These are phyloP conservation scores for Micrasema longulum DNA, from an alignment of 1,140 invertebrate genomes.

Conservation along the genomic window DNA sequence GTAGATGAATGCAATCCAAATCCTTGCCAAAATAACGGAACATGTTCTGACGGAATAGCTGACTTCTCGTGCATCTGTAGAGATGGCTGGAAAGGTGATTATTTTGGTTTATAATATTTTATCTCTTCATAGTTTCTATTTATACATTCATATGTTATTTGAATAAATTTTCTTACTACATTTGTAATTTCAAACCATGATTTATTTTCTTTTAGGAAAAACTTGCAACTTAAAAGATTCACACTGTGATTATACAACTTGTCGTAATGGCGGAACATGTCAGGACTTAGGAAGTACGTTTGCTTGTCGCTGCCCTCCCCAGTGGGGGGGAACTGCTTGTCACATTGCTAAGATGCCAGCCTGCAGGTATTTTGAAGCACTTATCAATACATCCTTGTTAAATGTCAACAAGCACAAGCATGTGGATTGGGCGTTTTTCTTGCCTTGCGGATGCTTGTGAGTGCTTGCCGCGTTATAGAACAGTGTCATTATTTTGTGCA, in stretches of 20 bases:
- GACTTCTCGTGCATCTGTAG: slow-evolving; percentile 81
- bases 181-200: not conserved
- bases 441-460: no score
- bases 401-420: no score
- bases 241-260: slow-evolving; percentile 75
- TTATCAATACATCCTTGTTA: no score
- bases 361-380: no score
- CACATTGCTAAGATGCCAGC: slow-evolving; percentile 79
- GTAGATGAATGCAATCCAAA: slow-evolving; percentile 83
- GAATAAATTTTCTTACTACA: not conserved
- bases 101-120: no score
- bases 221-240: slow-evolving; percentile 76
- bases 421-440: no score
- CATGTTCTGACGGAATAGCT: slow-evolving; percentile 79
- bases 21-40: slow-evolving; percentile 83
- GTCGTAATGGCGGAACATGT: slow-evolving; percentile 75
- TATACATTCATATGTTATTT: not conserved
- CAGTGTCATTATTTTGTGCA: no score
- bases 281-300: slow-evolving; percentile 75
- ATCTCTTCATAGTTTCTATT: no score
- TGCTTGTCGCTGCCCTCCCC: slow-evolving; percentile 72
- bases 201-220: slow-evolving; percentile 59
- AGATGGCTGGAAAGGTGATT: slow-evolving; percentile 80
- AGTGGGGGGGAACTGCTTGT: slow-evolving; percentile 78
- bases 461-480: no score